Evolutionary conservation across 2,888 invertebrate species (phyloP).

Genomic region (Hecatera dysodea): DNA sequence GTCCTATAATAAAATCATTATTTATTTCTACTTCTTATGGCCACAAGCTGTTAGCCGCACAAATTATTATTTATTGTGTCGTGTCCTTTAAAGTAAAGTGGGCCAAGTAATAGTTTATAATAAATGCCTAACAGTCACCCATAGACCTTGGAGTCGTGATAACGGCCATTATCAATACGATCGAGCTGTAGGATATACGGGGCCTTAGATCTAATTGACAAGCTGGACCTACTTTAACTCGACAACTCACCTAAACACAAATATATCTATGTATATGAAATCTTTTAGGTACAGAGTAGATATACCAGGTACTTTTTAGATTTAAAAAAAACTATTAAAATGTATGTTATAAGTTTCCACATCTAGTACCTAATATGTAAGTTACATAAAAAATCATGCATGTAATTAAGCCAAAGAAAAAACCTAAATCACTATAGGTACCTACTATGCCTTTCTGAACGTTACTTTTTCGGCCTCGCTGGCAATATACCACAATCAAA

Average conservation of each 20-base stretch:
- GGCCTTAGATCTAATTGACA: slow-evolving; percentile 39
- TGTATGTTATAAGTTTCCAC: no score
- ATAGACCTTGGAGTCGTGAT: slow-evolving; percentile 62
- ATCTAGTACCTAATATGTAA: no score
- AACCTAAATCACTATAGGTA: no score
- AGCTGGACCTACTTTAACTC: background rate
- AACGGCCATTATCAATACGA: slow-evolving; percentile 58
- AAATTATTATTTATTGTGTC: slow-evolving; percentile 50
- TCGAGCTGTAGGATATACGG: slow-evolving; percentile 25
- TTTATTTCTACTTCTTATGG: slow-evolving; percentile 33
- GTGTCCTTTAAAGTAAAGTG: slow-evolving; percentile 64
- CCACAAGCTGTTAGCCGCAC: slow-evolving; percentile 12
- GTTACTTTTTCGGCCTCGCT: background rate
- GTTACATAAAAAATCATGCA: no score
- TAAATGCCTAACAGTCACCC: slow-evolving; percentile 59
- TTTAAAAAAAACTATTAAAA: no score
- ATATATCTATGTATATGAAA: no score
- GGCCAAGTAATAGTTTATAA: slow-evolving; percentile 66
- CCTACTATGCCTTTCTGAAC: no score
- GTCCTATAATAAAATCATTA: background rate
- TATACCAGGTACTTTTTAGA: no score
- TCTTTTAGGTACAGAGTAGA: no score
- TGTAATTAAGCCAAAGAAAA: no score
- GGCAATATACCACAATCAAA: slow-evolving; percentile 5
- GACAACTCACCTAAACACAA: background rate